phyloP scores from a whole-genome alignment of 2,888 invertebrate species.

The Morpho deidamia region DNA sequence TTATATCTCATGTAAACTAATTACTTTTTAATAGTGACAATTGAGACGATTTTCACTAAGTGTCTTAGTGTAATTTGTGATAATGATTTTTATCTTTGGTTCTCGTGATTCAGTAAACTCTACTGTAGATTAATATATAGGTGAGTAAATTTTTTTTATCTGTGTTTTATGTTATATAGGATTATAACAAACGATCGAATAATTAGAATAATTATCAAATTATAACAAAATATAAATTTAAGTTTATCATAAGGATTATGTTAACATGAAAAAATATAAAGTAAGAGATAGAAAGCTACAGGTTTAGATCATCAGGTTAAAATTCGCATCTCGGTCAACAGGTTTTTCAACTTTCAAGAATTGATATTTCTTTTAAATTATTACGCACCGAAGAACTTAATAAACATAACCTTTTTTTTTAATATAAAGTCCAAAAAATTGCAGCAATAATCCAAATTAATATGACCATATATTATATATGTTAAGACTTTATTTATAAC shows the following conservation, averaged over 20 bases:
- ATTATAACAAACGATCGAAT: too few species aligned
- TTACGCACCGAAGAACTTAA: too few species aligned
- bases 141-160: conserved; percentile 21
- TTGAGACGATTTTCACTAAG: conserved; percentile 3
- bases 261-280: too few species aligned
- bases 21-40: background rate
- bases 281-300: background rate
- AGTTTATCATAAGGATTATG: too few species aligned
- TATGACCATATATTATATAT: too few species aligned
- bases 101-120: conserved; percentile 18
- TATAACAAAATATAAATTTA: too few species aligned
- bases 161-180: background rate
- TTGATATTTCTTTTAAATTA: too few species aligned
- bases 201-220: too few species aligned
- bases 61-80: conserved; percentile 27
- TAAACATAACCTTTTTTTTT: too few species aligned
- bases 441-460: too few species aligned
- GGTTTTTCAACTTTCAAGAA: background rate
- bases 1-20: background rate
- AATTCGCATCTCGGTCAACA: background rate
- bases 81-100: conserved; percentile 26
- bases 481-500: too few species aligned
- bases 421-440: too few species aligned
- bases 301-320: background rate
- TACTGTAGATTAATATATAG: conserved; percentile 17